Percentiles rank a stretch among this genome's conserved stretches.
Conservation (phyloP, 2,797 vertebrate genomes). For the Oreortyx pictus region DNA sequence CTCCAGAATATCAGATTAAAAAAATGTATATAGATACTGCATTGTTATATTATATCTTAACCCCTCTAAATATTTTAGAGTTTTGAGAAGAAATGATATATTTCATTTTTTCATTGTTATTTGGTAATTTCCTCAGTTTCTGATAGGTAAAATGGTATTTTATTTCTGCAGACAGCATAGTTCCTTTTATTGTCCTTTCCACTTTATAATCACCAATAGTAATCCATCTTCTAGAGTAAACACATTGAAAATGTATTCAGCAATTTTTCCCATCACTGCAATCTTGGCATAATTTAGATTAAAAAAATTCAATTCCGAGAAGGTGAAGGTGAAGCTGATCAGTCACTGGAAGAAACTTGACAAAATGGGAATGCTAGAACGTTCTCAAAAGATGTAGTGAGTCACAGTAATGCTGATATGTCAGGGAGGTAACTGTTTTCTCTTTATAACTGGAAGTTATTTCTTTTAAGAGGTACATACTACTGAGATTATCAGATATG, state of each 20-base stretch:
- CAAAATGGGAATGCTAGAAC: background rate
- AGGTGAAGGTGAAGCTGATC: background rate
- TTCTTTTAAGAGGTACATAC: background rate
- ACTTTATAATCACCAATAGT: background rate
- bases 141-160: background rate
- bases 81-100: background rate
- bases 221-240: conserved; percentile 32
- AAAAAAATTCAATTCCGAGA: background rate
- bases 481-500: background rate
- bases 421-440: background rate
- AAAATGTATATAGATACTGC: background rate
- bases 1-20: background rate
- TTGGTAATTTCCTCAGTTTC: background rate
- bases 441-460: background rate
- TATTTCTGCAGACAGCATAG: background rate
- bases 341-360: background rate
- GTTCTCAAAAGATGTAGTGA: background rate
- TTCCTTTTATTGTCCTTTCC: background rate
- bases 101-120: background rate
- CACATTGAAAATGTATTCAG: conserved; percentile 14
- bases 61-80: background rate
- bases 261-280: conserved; percentile 22
- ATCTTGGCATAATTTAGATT: conserved; percentile 17
- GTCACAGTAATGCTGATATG: background rate
- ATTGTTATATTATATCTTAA: background rate